Evolutionary conservation across 2,797 vertebrate species (phyloP).

Genomic region (Sebastes iracundus): DNA sequence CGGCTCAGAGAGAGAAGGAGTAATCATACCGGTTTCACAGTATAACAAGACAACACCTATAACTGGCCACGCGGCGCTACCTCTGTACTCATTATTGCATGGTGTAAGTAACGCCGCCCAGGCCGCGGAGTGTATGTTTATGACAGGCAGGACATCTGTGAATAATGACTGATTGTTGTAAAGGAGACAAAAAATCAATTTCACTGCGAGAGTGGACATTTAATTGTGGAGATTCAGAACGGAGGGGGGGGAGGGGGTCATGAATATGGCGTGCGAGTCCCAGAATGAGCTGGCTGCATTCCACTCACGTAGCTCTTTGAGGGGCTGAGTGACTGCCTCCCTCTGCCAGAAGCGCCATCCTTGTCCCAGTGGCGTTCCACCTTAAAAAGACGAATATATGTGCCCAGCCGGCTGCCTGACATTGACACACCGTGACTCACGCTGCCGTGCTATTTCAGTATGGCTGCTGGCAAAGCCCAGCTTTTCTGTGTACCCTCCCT

Average conservation of each 20-base stretch:
- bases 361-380: constrained; percentile 60
- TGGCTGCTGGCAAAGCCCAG: constrained; percentile 55
- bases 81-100: constrained; percentile 15
- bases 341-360: constrained; percentile 61
- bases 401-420: constrained; percentile 68
- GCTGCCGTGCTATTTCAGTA: constrained; percentile 62
- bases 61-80: neutral
- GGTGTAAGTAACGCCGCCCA: neutral
- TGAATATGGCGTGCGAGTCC: constrained; percentile 13
- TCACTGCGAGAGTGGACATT: constrained; percentile 40
- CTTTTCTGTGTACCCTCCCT: constrained; percentile 34
- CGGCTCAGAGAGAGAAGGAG: constrained; percentile 3
- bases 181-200: constrained; percentile 47
- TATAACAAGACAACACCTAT: constrained; percentile 19
- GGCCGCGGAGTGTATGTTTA: constrained; percentile 15
- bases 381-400: constrained; percentile 73
- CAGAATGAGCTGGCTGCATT: constrained; percentile 30
- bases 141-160: constrained; percentile 32
- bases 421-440: constrained; percentile 74
- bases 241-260: neutral
- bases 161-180: constrained; percentile 35
- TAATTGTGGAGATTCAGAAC: constrained; percentile 37
- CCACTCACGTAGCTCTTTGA: constrained; percentile 55
- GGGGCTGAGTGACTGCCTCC: constrained; percentile 58
- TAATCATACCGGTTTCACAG: constrained; percentile 21